These are phyloP conservation scores for Andrena bicolor DNA, from an alignment of 2,888 invertebrate species.

Conservation along the genomic window DNA sequence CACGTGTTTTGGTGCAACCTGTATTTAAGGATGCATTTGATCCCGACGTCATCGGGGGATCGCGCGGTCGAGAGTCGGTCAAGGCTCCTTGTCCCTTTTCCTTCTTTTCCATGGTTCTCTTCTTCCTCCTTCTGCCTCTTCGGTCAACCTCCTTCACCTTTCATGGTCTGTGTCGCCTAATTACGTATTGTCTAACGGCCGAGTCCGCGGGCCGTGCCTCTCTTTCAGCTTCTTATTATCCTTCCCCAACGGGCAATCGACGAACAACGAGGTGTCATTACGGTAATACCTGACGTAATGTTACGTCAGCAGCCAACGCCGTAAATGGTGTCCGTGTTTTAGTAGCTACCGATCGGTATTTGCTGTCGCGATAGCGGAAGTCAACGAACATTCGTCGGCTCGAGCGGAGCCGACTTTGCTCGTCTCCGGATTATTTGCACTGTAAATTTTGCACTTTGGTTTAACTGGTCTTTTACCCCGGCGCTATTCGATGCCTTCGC, in stretches of 20 bases:
- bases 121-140: conserved; percentile 49
- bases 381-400: conserved; percentile 42
- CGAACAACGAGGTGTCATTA: conserved; percentile 51
- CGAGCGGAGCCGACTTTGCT: not conserved
- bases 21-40: conserved; percentile 37
- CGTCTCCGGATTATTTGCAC: not conserved
- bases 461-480: conserved; percentile 1
- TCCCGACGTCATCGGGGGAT: conserved; percentile 29
- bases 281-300: conserved; percentile 57
- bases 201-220: conserved; percentile 35
- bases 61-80: conserved; percentile 50
- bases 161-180: conserved; percentile 60
- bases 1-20: not conserved
- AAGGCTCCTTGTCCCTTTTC: conserved; percentile 74
- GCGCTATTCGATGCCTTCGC: not conserved
- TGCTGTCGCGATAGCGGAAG: conserved; percentile 41
- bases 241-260: conserved; percentile 44
- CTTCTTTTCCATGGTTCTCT: conserved; percentile 50
- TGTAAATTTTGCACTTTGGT: not conserved
- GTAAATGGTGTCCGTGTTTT: conserved; percentile 44
- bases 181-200: conserved; percentile 60
- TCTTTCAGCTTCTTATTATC: conserved; percentile 25
- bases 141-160: conserved; percentile 56
- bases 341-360: conserved; percentile 28
- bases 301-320: conserved; percentile 51